These are phyloP conservation scores for Thripadectes ignobilis DNA, from an alignment of 2,797 vertebrate species.

Conservation along the genomic window DNA sequence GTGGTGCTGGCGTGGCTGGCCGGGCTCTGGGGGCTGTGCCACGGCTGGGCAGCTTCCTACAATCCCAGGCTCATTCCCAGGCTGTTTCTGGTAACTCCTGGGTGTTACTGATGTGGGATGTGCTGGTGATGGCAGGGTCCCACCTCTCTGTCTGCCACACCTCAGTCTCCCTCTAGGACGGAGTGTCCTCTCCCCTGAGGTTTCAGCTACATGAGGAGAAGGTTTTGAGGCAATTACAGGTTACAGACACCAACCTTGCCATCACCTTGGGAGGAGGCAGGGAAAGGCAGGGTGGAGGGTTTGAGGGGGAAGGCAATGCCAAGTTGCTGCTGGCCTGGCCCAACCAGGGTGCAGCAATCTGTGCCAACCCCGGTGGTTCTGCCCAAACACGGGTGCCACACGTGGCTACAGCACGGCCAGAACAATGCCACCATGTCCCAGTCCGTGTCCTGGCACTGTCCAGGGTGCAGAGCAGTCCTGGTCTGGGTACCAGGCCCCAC, in stretches of 20 bases:
- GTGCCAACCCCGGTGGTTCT: rapidly evolving
- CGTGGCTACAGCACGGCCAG: rapidly evolving
- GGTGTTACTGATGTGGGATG: neutral
- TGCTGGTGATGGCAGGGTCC: rapidly evolving
- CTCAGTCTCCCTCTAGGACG: neutral
- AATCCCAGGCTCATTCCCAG: neutral
- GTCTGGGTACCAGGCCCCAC: rapidly evolving
- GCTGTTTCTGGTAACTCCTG: neutral
- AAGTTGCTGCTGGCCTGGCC: neutral
- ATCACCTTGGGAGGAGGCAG: neutral
- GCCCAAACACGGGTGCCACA: rapidly evolving
- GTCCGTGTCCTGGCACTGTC: neutral
- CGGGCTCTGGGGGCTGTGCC: rapidly evolving
- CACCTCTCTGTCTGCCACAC: rapidly evolving
- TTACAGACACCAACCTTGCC: neutral
- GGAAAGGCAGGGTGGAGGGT: neutral
- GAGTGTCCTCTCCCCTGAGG: rapidly evolving
- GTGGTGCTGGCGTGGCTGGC: neutral
- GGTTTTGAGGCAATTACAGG: neutral
- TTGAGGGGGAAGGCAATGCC: rapidly evolving
- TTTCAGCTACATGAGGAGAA: neutral
- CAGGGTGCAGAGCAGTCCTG: rapidly evolving
- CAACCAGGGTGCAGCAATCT: no score
- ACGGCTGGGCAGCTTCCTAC: neutral
- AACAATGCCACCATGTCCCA: neutral